Base-by-base conservation (phyloP, 2,797 vertebrate genomes). In the Pogoniulus pusillus region DNA sequence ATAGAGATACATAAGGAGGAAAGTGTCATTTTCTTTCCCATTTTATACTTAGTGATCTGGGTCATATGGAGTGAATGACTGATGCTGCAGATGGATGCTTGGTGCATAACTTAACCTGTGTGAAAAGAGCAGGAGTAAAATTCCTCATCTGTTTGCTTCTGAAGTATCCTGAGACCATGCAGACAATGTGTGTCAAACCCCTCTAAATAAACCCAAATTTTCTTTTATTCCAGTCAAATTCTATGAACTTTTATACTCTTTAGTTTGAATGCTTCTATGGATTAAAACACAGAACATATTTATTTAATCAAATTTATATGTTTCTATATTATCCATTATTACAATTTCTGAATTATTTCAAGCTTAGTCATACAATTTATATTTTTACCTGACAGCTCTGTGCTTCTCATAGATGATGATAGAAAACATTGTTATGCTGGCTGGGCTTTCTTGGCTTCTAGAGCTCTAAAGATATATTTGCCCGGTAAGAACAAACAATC, bases 341-440 rank as follows among this genome's bases (percentile, higher is more conserved):
- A 49, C 5, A 17, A 7, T 62, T 70, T 66, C 30, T 60, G 34
- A 90, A 63, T 69, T 9, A 65, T 83, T 80, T 73, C 29, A 77
- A 59, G 5, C 59, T 63, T 53, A 85, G 45, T 35, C 13, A 64
- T 26, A 37, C 6, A 80, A 41, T 41, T 59, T 70, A 10, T 68
- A 12, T 55, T 89, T 78, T 77, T 68, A 37, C 71, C 59, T 1
- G 6, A 29, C 7, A 35, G 4, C 4, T 24, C 23, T 62, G 5
- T 1, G 1, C 16, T 71, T 65, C 73, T 87, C 1, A 1, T 43
- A 54, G 16, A 17, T 5, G 3, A 65, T 7, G 60, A 19, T 1
- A 62, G 9, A 45, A 84, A 74, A 37, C n/a, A 6, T 5, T 87
- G 9, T 58, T 87, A 59, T 75, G 14, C 18, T 55, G 4, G 3